Percentiles rank a stretch among this genome's conserved stretches.
Conservation (phyloP, 2,888 invertebrate genomes). For the Lasioglossum malachurum region DNA sequence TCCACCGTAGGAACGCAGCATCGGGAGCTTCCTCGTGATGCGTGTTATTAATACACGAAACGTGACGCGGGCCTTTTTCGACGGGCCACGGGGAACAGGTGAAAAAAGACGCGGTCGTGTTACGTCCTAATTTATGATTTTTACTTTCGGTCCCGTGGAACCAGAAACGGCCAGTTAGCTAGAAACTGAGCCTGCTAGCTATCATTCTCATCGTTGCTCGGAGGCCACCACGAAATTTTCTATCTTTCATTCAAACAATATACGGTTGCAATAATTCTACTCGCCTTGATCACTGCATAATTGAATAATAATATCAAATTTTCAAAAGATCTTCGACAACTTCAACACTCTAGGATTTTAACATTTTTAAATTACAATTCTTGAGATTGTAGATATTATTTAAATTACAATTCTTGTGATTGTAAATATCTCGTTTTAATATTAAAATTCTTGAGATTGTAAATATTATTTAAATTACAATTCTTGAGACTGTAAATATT, state of each 20-base stretch:
- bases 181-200: background rate
- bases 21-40: slow-evolving; percentile 58
- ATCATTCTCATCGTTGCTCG: background rate
- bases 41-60: slow-evolving; percentile 71
- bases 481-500: too few relatives aligned
- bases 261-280: too few relatives aligned
- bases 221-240: background rate
- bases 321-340: too few relatives aligned
- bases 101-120: slow-evolving; percentile 48
- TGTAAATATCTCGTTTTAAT: too few relatives aligned
- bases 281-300: too few relatives aligned
- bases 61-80: slow-evolving; percentile 65
- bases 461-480: too few relatives aligned
- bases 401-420: too few relatives aligned
- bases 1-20: slow-evolving; percentile 41
- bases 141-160: background rate
- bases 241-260: background rate
- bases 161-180: background rate
- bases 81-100: slow-evolving; percentile 33
- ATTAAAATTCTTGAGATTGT: too few relatives aligned
- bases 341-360: too few relatives aligned
- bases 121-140: slow-evolving; percentile 45
- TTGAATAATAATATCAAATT: too few relatives aligned
- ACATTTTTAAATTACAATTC: too few relatives aligned
- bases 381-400: too few relatives aligned